These are phyloP conservation scores for Dreissena polymorpha DNA, from an alignment of 1,140 invertebrate genomes.

Conservation along the genomic window DNA sequence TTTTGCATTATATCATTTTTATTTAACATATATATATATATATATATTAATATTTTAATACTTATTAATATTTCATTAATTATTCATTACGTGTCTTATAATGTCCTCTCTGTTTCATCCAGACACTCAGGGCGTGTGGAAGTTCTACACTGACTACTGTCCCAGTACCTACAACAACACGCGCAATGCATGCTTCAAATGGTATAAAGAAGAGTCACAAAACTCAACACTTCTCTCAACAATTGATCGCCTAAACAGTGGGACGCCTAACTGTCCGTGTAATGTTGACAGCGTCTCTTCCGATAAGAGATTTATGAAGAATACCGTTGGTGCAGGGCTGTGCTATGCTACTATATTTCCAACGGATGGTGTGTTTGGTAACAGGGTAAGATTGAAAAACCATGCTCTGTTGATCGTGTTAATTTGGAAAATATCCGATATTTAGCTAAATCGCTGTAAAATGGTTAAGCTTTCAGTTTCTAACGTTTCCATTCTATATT, in stretches of 20 bases:
- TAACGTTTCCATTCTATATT: too few relatives aligned
- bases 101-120: background rate
- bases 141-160: slow-evolving; percentile 21
- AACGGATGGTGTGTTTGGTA: background rate
- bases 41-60: too few relatives aligned
- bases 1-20: too few relatives aligned
- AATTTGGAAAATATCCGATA: background rate
- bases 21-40: too few relatives aligned
- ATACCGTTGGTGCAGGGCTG: background rate
- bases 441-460: background rate
- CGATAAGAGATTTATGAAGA: slow-evolving; percentile 16
- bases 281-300: background rate
- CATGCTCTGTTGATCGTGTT: background rate
- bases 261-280: slow-evolving; percentile 25
- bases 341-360: slow-evolving; percentile 32
- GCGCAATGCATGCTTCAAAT: slow-evolving; percentile 10
- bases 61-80: too few relatives aligned
- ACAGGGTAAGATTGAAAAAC: slow-evolving; percentile 9
- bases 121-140: slow-evolving; percentile 12
- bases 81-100: too few relatives aligned
- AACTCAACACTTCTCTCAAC: too few relatives aligned
- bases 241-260: background rate
- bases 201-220: slow-evolving; percentile 1
- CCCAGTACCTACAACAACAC: slow-evolving; percentile 7
- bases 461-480: background rate